Base-by-base conservation (phyloP, 1,140 invertebrate genomes). In the Saxidomus purpurata region DNA sequence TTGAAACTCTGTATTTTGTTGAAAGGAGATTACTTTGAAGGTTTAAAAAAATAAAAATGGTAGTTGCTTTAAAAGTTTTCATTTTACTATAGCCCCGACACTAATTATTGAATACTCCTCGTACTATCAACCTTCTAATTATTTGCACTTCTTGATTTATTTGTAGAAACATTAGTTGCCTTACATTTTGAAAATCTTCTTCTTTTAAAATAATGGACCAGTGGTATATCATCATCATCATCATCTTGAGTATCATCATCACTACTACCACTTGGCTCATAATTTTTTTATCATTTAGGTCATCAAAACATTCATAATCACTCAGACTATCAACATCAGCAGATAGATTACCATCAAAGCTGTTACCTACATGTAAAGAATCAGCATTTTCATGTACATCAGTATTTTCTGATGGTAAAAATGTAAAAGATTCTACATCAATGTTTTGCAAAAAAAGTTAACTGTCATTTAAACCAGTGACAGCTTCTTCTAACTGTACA, bases 281-380 rank as follows among this genome's bases (percentile, higher is more conserved):
- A 40, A 43, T 80, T 22, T n/a, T n/a, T 19, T 25, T 28, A 55
- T 80, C 38, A 28, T 80, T 49, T 22, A 52, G 22, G 25, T 80
- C 43, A 80, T 80, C 49, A 80, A 47, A 38, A 80, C 25, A 8
- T 13, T 49, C 77, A 80, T 80, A 38, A 80, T 52, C 49, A 80
- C 28, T 28, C 2, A 4, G 6, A 52, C 15, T 28, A 28, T 80
- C 77, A 80, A 15, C n/a, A 52, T 55, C n/a, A 31, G 9, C 49
- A 40, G 40, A 8, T 9, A 25, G 1, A 38, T 15, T 6, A 43
- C 2, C 11, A 43, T 76, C 11, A 47, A 22, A 4, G 1, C 22
- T 11, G 31, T 38, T 6, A n/a, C 22, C 31, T 6, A 4, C 8
- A 43, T 15, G 25, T 19, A 43, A 40, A 36, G 34, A 76, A 38